Percentiles rank a stretch among this genome's conserved stretches.
Evolutionary conservation across 23 tunicate species (phyloP).

Genomic region (Corella eumyota): DNA sequence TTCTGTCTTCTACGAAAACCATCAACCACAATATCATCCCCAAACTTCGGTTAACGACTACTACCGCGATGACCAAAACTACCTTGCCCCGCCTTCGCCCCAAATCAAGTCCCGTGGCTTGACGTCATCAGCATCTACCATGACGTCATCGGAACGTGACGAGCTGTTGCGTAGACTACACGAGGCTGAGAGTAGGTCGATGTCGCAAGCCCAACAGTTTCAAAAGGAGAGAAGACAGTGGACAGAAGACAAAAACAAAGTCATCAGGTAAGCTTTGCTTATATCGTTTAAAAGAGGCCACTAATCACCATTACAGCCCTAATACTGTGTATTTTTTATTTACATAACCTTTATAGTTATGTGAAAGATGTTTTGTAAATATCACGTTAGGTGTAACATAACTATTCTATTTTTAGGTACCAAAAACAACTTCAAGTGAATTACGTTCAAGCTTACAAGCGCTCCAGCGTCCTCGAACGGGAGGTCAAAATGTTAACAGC

Average conservation of each 20-base stretch:
- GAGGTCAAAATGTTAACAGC: conserved; percentile 19
- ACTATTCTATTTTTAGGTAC: conserved; percentile 17
- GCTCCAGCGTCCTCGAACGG: conserved; percentile 23
- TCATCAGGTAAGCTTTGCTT: conserved; percentile 17
- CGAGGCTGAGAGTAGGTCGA: conserved; percentile 14
- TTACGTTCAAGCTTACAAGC: conserved; percentile 36
- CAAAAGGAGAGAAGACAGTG: conserved; percentile 21
- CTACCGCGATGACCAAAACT: neutral
- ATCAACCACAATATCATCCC: no score
- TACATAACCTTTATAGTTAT: no score
- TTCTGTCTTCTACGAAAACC: neutral
- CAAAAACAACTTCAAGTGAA: conserved; percentile 33
- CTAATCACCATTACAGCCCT: no score
- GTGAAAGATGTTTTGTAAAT: no score
- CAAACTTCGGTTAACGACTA: neutral
- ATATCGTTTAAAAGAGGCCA: no score
- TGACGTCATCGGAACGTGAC: conserved; percentile 9
- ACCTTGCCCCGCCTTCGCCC: conserved; percentile 1
- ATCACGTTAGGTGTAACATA: no score
- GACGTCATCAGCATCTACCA: neutral
- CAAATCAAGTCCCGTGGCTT: no score
- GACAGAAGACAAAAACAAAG: conserved; percentile 10
- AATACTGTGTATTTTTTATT: no score
- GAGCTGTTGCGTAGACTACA: conserved; percentile 15
- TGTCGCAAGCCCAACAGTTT: conserved; percentile 10